Evolutionary conservation across 2,113 vertebrate species (phyloP), one percentile per base, ranked within the genome.

Genomic region (Coptodon rendalli): DNA sequence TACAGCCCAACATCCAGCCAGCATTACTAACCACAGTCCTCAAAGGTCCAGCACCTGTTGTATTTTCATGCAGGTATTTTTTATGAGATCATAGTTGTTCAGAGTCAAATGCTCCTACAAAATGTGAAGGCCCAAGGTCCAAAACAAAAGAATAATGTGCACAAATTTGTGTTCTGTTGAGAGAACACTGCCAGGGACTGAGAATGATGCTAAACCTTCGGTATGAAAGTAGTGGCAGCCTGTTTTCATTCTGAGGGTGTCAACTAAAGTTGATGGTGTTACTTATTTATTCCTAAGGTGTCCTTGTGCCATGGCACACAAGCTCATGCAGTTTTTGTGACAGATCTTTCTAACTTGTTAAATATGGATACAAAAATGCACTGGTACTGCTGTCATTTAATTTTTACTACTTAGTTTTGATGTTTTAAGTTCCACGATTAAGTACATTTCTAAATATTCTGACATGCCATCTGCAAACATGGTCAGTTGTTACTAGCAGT

Each of bases 401-500:
- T 10, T 73, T 45, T 5, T 16, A 73, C 12, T 2, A 16, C 34
- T 73, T 16, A 27, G 68, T 45, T 73, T 73, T 45, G 38, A 45
- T 9, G 22, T 45, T 45, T 73, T 17, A 45, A 45, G n/a, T 43
- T 71, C 0, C n/a, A 9, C 22, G 24, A 45, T 45, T 27, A 27
- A 73, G 22, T 27, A 45, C 9, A 10, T 73, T 45, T 45, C 24
- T 0, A 43, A 45, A 73, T 45, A 12, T 71, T 11, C n/a, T 43
- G 3, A 9, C 36, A 22, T 22, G 11, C n/a, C 34, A 40, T 40
- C 63, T 40, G 4, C 63, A 22, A 40, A 68, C 19, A 68, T 0
- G 36, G n/a, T 68, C n/a, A 14, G n/a, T 6, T 40, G 11, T 68
- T 68, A 0, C 0, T 40, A 71, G 22, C 12, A 43, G 38, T 71